phyloP scores from a whole-genome alignment of 2,797 vertebrate species.

The Eremophila alpestris region DNA sequence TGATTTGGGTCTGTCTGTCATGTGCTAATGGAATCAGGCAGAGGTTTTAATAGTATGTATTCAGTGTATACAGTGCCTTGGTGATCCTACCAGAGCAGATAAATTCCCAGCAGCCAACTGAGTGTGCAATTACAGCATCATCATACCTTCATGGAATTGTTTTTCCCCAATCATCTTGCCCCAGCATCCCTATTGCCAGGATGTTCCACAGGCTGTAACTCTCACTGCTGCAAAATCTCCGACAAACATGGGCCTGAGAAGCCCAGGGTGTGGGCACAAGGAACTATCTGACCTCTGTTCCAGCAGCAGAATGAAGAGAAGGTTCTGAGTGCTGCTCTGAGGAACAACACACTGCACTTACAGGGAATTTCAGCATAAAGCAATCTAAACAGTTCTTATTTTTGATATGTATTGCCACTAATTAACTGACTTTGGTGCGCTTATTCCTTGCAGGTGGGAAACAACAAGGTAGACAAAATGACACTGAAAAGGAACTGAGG shows the following conservation, averaged over 20 bases:
- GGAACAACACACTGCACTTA: neutral
- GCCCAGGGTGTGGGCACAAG: accelerated
- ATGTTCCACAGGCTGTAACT: neutral
- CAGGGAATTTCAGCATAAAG: neutral
- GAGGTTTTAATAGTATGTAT: neutral
- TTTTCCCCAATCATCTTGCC: neutral
- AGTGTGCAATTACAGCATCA: neutral
- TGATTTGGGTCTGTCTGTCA: conserved; percentile 20
- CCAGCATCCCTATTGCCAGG: neutral
- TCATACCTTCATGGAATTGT: neutral
- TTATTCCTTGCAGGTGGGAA: neutral
- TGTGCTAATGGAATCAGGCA: neutral
- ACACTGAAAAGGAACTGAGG: neutral
- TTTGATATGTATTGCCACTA: neutral
- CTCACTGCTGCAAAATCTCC: neutral
- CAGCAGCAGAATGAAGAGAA: neutral
- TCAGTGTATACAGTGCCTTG: neutral
- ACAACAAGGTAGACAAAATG: neutral
- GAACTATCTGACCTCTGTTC: accelerated
- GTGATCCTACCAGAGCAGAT: neutral
- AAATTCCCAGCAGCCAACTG: neutral
- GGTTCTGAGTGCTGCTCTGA: neutral
- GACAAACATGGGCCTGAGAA: neutral
- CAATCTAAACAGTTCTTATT: neutral
- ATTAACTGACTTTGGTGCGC: neutral